Evolutionary conservation across 1,140 invertebrate genomes (phyloP), one percentile per base, ranked within the genome.

Genomic region (Monochamus saltuarius): DNA sequence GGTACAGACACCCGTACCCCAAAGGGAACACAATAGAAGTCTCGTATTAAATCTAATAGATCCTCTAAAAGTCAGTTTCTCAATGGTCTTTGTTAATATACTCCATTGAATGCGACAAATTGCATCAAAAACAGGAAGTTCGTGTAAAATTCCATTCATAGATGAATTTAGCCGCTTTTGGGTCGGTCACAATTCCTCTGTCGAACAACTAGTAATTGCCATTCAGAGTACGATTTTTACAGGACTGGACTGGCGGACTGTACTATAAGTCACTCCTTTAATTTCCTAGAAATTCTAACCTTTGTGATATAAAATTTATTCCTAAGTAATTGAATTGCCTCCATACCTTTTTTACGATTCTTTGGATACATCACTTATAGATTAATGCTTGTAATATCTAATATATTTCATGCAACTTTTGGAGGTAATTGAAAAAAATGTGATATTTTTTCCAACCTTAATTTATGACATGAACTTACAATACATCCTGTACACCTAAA

Each of bases 101-200:
- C 65, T 66, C 67, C 72, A 72, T 72, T 63, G 72, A 17, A 65
- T 62, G 67, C 68, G 73, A 74, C 73, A 74, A 74, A 74, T 74
- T 74, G 73, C 71, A 73, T 73, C 71, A 71, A 74, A 74, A 73
- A 74, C 71, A 74, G 73, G 71, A 74, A 74, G 71, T 74, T 68
- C 69, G 71, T 74, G 72, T 74, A 73, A 71, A 67, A 70, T 62
- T 63, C 71, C 62, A 72, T 72, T 70, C 65, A 74, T 56, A 62
- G 64, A 52, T 70, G 71, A 71, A 69, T 74, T 73, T 65, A 66
- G 63, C 52, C 63, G 66, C 62, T 69, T 62, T 62, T 66, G 61
- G 62, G 59, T 68, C 59, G 62, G 69, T 62, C 60, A 72, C 67
- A 73, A 73, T 69, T 69, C 68, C 59, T 68, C 46, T 64, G 59